Conservation (phyloP, 2,113 vertebrate species). For the Pristiophorus japonicus region DNA sequence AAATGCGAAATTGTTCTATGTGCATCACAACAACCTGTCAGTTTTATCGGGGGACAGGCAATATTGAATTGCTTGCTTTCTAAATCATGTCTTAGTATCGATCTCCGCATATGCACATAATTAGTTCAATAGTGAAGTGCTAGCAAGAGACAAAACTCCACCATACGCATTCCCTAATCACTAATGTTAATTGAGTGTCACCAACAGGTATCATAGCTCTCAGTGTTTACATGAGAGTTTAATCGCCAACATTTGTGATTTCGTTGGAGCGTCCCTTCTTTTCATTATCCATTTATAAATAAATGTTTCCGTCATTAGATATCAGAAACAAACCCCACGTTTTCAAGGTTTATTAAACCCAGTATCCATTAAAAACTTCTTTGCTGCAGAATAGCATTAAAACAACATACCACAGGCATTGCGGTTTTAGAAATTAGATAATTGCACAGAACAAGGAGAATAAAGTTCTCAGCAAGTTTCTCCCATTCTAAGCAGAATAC, state of each 20-base stretch:
- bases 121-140: not conserved
- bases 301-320: too few species aligned
- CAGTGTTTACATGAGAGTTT: not conserved
- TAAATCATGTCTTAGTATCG: not conserved
- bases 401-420: not conserved
- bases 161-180: not conserved
- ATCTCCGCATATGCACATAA: not conserved
- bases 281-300: too few species aligned
- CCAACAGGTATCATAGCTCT: not conserved
- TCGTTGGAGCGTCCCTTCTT: not conserved
- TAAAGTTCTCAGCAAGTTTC: too few species aligned
- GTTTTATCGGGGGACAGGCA: not conserved
- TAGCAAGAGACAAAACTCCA: not conserved
- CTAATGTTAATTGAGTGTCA: not conserved
- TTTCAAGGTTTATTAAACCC: too few species aligned
- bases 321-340: too few species aligned
- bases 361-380: not conserved
- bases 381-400: not conserved
- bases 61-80: not conserved
- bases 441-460: not conserved
- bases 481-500: not conserved
- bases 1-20: not conserved
- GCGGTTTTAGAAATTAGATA: not conserved
- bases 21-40: not conserved
- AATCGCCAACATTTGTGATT: not conserved